These are phyloP conservation scores for Lymantria dispar DNA, from an alignment of 2,888 invertebrate genomes.

Conservation along the genomic window DNA sequence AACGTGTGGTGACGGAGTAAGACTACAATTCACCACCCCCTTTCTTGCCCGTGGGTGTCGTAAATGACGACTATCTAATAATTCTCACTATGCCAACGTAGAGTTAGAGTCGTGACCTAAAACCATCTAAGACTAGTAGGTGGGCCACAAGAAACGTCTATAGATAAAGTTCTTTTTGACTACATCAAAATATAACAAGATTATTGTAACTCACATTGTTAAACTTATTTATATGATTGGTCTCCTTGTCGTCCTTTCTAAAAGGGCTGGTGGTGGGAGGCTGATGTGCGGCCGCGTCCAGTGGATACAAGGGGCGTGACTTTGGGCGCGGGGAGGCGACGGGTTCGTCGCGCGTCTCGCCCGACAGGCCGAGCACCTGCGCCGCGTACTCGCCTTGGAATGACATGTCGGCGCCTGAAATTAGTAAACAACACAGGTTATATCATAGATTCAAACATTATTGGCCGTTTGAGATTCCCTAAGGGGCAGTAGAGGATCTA, in stretches of 20 bases:
- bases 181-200: too few relatives aligned
- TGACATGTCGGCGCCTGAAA: slow-evolving; percentile 91
- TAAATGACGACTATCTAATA: too few relatives aligned
- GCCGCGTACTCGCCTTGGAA: slow-evolving; percentile 96
- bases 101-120: too few relatives aligned
- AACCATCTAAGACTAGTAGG: too few relatives aligned
- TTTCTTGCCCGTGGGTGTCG: too few relatives aligned
- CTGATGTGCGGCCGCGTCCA: slow-evolving; percentile 34
- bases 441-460: neutral
- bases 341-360: slow-evolving; percentile 68
- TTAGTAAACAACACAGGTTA: neutral
- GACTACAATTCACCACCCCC: too few relatives aligned
- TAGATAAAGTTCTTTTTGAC: too few relatives aligned
- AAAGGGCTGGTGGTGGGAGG: slow-evolving; percentile 35
- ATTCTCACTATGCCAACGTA: too few relatives aligned
- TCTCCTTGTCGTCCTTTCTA: slow-evolving; percentile 53
- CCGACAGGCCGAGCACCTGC: slow-evolving; percentile 90
- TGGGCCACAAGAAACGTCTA: too few relatives aligned
- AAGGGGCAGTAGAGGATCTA: too few relatives aligned
- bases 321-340: slow-evolving; percentile 40
- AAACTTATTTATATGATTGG: slow-evolving; percentile 50
- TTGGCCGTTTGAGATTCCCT: too few relatives aligned
- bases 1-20: too few relatives aligned
- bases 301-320: slow-evolving; percentile 40
- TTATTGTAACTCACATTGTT: slow-evolving; percentile 41